phyloP scores from a whole-genome alignment of 2,888 invertebrate genomes.

The Carcina quercana region DNA sequence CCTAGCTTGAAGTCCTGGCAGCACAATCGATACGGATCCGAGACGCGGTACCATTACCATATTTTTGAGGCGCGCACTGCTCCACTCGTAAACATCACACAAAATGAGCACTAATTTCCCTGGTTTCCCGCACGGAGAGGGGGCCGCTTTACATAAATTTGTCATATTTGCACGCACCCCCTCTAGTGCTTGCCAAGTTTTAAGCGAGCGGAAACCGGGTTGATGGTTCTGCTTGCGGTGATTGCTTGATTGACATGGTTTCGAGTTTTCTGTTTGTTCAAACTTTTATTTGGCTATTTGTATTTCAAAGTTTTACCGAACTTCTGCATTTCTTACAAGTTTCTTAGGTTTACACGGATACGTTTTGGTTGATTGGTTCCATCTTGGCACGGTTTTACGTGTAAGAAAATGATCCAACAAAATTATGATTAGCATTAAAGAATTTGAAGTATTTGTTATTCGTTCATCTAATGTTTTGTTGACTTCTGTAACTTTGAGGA shows the following conservation, averaged over 20 bases:
- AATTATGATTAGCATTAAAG: no score
- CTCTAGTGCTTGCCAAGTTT: constrained; percentile 43
- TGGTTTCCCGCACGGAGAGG: constrained; percentile 38
- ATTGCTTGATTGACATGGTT: constrained; percentile 13
- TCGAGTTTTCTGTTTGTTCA: constrained; percentile 1
- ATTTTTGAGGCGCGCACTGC: constrained; percentile 48
- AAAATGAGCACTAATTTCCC: constrained; percentile 67
- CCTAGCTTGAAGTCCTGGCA: constrained; percentile 2
- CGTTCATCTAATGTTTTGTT: no score
- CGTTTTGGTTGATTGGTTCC: no score
- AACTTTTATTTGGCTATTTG: no score
- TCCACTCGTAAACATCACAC: constrained; percentile 59
- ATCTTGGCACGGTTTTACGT: no score
- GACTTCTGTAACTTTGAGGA: no score
- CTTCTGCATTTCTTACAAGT: no score
- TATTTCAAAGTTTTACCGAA: no score
- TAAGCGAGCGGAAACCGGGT: constrained; percentile 29
- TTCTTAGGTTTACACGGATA: no score
- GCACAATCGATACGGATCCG: constrained; percentile 36
- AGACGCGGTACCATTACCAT: constrained; percentile 50
- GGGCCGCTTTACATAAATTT: constrained; percentile 65
- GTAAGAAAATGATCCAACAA: no score
- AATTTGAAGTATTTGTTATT: no score
- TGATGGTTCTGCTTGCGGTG: constrained; percentile 17
- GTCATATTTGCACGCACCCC: constrained; percentile 66